Evolutionary conservation across 1,140 invertebrate genomes (phyloP), one percentile per base, ranked within the genome.

Genomic region (Cotesia chilonis): DNA sequence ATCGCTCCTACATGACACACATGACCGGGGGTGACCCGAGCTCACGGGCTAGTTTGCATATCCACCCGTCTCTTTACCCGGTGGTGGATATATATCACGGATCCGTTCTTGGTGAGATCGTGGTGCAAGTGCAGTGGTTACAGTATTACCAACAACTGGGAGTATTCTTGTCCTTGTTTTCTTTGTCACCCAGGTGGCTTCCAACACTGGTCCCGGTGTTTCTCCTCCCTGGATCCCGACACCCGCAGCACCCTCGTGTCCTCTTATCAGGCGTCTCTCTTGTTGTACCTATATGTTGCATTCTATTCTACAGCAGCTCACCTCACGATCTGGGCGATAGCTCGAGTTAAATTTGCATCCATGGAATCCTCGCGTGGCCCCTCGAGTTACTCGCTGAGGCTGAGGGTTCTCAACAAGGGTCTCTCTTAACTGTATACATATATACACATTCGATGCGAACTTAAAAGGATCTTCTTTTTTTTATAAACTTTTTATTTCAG

Each of bases 81-180:
- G 82, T 84, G 82, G 82, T 78, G 81, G 78, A 81, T 82, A 82
- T 84, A 84, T 80, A 82, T 84, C 82, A 84, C 83, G 82, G 78
- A 82, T 79, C 79, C 72, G 74, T 66, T 28, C 28, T 28, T 28
- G 52, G 55, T 47, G 41, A 65, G 75, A 75, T 81, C 81, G 81
- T 80, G 78, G 80, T 68, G 79, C 81, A 81, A 82, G 81, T 81
- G 81, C 80, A 81, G 78, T 75, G 77, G 75, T 78, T 74, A 36
- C 55, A 73, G 61, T 37, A 14, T 61, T 70, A 10, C 59, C 20
- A 10, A 20, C 20, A 28, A 28, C 28, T 3, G 3, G 3, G 28
- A 28, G 28, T 28, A 28, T 35, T 17, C 54, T 57, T 57, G 5
- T 63, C 60, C 60, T 63, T 12, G 28, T 63, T 37, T 36, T 37